These are phyloP conservation scores for Festucalex cinctus DNA, from an alignment of 2,113 vertebrate species.

Conservation along the genomic window DNA sequence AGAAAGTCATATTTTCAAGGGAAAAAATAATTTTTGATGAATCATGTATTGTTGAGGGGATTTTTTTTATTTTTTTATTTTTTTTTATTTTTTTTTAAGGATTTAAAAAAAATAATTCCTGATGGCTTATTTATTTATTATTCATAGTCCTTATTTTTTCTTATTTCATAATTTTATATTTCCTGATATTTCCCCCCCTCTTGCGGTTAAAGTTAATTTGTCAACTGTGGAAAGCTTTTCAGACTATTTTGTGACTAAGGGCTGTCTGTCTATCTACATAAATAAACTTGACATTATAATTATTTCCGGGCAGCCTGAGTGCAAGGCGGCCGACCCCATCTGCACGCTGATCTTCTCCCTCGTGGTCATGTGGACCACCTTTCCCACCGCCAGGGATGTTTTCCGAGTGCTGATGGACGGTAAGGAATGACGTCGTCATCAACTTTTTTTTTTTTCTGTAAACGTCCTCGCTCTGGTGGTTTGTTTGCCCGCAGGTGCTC, in stretches of 20 bases:
- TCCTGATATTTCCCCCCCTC: too few relatives aligned
- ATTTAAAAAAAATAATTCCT: not conserved
- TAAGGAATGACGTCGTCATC: constrained; percentile 33
- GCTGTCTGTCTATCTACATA: too few relatives aligned
- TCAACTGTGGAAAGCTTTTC: too few relatives aligned
- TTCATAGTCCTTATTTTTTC: too few relatives aligned
- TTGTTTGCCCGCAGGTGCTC: constrained; percentile 67
- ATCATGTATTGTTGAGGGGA: too few relatives aligned
- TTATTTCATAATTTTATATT: too few relatives aligned
- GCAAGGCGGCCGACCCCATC: constrained; percentile 84
- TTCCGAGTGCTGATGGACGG: constrained; percentile 88
- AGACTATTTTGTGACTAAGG: too few relatives aligned
- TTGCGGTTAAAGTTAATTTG: not conserved
- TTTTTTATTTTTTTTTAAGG: too few relatives aligned
- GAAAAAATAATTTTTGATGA: not conserved
- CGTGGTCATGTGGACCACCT: constrained; percentile 82
- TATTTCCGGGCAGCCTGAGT: constrained; percentile 77
- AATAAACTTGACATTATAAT: not conserved
- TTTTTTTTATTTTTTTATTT: too few relatives aligned
- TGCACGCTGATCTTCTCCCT: constrained; percentile 90
- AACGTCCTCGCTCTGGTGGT: rapidly evolving
- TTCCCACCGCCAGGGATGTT: constrained; percentile 82
- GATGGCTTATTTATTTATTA: too few relatives aligned
- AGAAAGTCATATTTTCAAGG: not conserved
- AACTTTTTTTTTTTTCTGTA: not conserved